These are phyloP conservation scores for Ondatra zibethicus DNA, from an alignment of 2,113 vertebrate species.

Conservation along the genomic window DNA sequence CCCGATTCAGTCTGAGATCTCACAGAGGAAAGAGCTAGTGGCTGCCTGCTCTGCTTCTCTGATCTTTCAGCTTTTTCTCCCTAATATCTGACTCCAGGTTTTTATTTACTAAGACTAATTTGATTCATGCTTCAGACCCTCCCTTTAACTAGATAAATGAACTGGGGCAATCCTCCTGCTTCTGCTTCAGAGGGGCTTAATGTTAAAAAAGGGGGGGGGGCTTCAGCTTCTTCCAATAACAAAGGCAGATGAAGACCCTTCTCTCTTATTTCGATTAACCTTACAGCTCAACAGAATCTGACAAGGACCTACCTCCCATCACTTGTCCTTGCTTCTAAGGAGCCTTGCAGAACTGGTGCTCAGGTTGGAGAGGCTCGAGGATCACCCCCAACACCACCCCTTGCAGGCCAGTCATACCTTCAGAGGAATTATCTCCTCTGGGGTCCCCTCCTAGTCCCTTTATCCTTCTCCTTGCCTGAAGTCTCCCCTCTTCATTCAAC, in stretches of 20 bases:
- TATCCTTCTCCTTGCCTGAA: not conserved
- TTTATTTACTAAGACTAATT: too few relatives aligned
- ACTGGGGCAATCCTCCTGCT: slow-evolving; percentile 1
- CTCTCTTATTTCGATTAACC: not conserved
- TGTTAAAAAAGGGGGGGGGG: not conserved
- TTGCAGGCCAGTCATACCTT: not conserved
- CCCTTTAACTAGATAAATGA: not conserved
- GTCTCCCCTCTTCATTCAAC: not conserved
- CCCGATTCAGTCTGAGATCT: too few relatives aligned
- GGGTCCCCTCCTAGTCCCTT: too few relatives aligned
- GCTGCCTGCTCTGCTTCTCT: too few relatives aligned
- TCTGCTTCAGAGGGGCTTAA: not conserved
- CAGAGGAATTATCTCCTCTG: not conserved
- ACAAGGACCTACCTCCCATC: not conserved
- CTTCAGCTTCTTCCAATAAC: not conserved
- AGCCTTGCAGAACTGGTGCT: not conserved
- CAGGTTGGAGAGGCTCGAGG: not conserved
- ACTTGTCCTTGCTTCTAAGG: not conserved
- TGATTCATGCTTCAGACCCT: not conserved
- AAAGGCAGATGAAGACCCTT: not conserved
- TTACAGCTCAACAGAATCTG: not conserved
- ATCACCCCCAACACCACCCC: not conserved
- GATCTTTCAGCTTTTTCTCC: too few relatives aligned
- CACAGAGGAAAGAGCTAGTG: too few relatives aligned
- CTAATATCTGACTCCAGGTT: too few relatives aligned